Evolutionary conservation across 2,113 vertebrate genomes (phyloP).

Genomic region (Notiomystis cincta): DNA sequence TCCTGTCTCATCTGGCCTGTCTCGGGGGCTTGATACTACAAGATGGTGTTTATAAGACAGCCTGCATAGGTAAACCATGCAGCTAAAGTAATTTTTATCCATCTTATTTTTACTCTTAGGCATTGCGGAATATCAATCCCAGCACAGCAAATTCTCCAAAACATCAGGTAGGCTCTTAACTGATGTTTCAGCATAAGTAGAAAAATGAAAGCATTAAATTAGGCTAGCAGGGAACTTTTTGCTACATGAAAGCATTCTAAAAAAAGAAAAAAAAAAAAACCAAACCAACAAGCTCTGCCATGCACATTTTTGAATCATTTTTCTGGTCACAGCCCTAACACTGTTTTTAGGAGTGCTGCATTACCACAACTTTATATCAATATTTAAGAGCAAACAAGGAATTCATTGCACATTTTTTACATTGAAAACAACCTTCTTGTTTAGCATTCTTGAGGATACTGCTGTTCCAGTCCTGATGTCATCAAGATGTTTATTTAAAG

Average conservation of each 20-base stretch:
- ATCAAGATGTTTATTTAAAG: conserved; percentile 19
- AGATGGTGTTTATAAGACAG: conserved; percentile 73
- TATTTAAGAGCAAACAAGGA: background rate
- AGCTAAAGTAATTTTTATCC: conserved; percentile 80
- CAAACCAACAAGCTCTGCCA: background rate
- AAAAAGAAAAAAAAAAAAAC: background rate
- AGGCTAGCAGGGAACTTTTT: conserved; percentile 62
- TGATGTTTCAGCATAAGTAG: conserved; percentile 74
- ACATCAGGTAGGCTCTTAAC: conserved; percentile 84
- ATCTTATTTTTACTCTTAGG: conserved; percentile 84
- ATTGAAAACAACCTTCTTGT: conserved; percentile 35
- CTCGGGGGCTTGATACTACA: conserved; percentile 68
- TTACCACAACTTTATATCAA: background rate
- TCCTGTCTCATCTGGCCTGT: conserved; percentile 72
- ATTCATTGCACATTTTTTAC: conserved; percentile 3
- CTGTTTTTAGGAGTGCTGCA: background rate
- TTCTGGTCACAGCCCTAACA: background rate
- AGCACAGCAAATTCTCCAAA: conserved; percentile 85
- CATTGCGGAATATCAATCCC: conserved; percentile 85
- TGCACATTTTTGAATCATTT: background rate
- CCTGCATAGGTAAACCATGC: conserved; percentile 72
- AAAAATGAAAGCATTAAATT: conserved; percentile 49
- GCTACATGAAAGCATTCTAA: conserved; percentile 21
- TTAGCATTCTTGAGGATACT: conserved; percentile 47
- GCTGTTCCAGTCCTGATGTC: conserved; percentile 9